These are phyloP conservation scores for Caenorhabditis latens DNA, from an alignment of 1,140 invertebrate species.

Conservation along the genomic window DNA sequence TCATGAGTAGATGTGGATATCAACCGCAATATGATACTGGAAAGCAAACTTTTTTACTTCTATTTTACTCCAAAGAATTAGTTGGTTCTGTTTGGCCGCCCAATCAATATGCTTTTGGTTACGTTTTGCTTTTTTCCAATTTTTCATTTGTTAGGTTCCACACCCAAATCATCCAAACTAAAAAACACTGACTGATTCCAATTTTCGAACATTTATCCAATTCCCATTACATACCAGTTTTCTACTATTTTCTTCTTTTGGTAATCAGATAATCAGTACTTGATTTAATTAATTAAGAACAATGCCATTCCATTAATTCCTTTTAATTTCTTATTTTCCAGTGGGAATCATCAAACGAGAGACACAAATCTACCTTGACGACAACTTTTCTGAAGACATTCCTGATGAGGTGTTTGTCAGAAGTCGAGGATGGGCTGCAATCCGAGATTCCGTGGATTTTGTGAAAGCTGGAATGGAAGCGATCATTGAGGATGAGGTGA, in stretches of 20 bases:
- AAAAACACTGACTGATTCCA: not conserved
- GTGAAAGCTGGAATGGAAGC: constrained; percentile 75
- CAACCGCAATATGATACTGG: not conserved
- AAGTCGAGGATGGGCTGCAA: constrained; percentile 66
- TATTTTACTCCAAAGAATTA: not conserved
- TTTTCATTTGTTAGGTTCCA: not conserved
- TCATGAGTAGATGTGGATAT: no score
- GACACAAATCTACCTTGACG: constrained; percentile 60
- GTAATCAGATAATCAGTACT: not conserved
- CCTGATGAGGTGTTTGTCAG: constrained; percentile 58
- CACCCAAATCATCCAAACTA: no score
- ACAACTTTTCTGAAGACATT: constrained; percentile 59
- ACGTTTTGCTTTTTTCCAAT: not conserved
- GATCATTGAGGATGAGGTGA: constrained; percentile 78
- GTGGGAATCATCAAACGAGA: constrained; percentile 64
- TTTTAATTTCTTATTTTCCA: not conserved
- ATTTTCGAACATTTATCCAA: not conserved
- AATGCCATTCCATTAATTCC: not conserved
- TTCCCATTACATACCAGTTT: not conserved
- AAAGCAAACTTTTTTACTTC: not conserved
- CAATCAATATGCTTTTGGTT: not conserved
- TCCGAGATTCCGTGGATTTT: constrained; percentile 61
- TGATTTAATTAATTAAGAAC: constrained; percentile 4
- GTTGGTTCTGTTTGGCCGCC: not conserved
- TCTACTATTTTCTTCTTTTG: not conserved